Conservation (phyloP, 2,113 vertebrate species). For the Ptyas mucosa region DNA sequence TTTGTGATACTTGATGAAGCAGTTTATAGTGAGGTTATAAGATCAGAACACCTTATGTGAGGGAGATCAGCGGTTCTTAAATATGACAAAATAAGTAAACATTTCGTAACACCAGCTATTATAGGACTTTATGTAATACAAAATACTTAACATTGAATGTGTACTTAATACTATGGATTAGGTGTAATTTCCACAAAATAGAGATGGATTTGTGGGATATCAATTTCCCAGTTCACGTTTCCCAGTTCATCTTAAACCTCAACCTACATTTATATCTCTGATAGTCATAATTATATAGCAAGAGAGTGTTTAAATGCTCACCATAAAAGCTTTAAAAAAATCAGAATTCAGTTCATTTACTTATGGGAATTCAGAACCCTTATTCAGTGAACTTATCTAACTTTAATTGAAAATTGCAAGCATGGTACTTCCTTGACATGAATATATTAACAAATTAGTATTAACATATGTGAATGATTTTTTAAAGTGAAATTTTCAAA, state of each 20-base stretch:
- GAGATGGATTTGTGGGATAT: background rate
- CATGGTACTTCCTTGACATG: background rate
- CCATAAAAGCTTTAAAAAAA: background rate
- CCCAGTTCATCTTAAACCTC: background rate
- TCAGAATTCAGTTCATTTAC: background rate
- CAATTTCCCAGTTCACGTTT: background rate
- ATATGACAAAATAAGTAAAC: background rate
- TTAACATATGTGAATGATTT: background rate
- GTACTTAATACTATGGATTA: background rate
- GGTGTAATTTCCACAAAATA: background rate
- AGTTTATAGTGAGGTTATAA: background rate
- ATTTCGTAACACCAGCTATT: background rate
- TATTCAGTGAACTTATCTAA: background rate
- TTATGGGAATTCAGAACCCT: background rate
- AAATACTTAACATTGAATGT: background rate
- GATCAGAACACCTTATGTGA: background rate
- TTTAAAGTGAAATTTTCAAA: background rate
- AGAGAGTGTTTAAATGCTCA: background rate
- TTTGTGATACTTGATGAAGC: background rate
- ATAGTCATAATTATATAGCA: background rate
- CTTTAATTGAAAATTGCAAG: background rate
- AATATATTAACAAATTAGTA: background rate
- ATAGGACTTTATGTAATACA: background rate
- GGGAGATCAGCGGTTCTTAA: background rate
- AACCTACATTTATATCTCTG: background rate